Conservation (phyloP, 2,797 vertebrate genomes). For the Lacerta bilineata region DNA sequence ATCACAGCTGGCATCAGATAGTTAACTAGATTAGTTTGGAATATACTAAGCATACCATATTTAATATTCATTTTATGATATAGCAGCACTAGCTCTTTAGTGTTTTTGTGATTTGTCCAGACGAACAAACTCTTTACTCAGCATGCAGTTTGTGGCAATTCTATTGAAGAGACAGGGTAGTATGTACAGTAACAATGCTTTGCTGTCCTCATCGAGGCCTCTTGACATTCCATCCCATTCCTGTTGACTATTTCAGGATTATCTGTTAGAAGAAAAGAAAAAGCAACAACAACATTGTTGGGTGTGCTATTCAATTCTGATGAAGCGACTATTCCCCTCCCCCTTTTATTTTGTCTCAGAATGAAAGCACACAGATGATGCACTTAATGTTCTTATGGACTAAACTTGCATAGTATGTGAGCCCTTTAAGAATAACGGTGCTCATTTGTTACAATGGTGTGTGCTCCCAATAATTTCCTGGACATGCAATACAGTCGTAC, state of each 20-base stretch:
- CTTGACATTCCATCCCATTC: slow-evolving; percentile 88
- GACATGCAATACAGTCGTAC: neutral
- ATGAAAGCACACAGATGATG: neutral
- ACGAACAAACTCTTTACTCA: slow-evolving; percentile 88
- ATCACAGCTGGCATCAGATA: slow-evolving; percentile 88
- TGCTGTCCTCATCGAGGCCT: slow-evolving; percentile 89
- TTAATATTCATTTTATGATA: slow-evolving; percentile 87
- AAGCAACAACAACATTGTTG: slow-evolving; percentile 25
- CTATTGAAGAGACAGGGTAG: slow-evolving; percentile 92
- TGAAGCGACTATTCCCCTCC: neutral
- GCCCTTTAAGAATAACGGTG: neutral
- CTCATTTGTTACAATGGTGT: neutral
- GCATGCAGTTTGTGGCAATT: slow-evolving; percentile 99
- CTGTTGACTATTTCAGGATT: slow-evolving; percentile 97
- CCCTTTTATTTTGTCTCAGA: neutral
- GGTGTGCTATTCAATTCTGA: slow-evolving; percentile 15
- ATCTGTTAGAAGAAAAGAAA: slow-evolving; percentile 88
- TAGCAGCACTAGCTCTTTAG: slow-evolving; percentile 88
- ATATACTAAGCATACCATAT: slow-evolving; percentile 90
- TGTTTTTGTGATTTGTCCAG: slow-evolving; percentile 85
- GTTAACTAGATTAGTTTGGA: slow-evolving; percentile 88
- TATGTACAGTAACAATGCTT: slow-evolving; percentile 98
- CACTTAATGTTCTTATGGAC: rapidly evolving
- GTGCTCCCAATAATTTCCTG: too few relatives aligned
- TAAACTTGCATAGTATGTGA: neutral